A percentile compares a stretch with the other conserved stretches of the same genome.
These are phyloP conservation scores for Drosophila aff. DNA, from an alignment of 1,140 invertebrate genomes.

Conservation along the genomic window DNA sequence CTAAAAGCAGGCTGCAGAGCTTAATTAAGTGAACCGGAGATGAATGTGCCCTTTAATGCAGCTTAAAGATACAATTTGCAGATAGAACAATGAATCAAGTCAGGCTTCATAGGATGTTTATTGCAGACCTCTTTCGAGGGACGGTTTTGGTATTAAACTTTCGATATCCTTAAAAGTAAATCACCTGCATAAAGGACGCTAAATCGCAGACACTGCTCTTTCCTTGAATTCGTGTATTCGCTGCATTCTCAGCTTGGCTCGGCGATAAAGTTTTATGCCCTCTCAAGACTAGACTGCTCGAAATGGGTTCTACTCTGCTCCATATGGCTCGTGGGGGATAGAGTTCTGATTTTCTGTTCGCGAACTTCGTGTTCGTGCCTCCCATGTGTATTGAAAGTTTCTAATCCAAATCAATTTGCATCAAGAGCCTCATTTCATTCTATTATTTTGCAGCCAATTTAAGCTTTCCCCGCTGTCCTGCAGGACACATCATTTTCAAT, in stretches of 20 bases:
- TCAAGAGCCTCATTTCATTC: conserved; percentile 84
- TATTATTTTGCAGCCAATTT: conserved; percentile 80
- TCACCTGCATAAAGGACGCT: conserved; percentile 31
- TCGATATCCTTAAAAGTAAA: conserved; percentile 30
- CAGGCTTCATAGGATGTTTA: neutral
- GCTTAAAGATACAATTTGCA: conserved; percentile 22
- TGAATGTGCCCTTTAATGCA: conserved; percentile 13
- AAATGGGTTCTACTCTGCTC: conserved; percentile 19
- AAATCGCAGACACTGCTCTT: neutral
- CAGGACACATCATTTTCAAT: conserved; percentile 78
- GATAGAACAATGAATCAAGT: conserved; percentile 17
- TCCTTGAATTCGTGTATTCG: conserved; percentile 3
- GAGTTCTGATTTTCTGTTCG: neutral
- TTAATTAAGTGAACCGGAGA: conserved; percentile 50
- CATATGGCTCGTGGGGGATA: conserved; percentile 44
- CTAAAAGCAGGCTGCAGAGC: conserved; percentile 47
- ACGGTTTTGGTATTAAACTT: neutral
- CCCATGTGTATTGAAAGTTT: conserved; percentile 55
- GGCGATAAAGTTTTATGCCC: conserved; percentile 67
- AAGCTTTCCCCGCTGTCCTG: conserved; percentile 48
- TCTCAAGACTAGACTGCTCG: conserved; percentile 47
- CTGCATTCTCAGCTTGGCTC: conserved; percentile 16
- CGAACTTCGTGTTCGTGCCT: neutral
- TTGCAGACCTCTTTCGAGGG: neutral
- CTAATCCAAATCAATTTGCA: conserved; percentile 85